These are phyloP conservation scores for Alsophila aescularia DNA, from an alignment of 2,888 invertebrate species.

Conservation along the genomic window DNA sequence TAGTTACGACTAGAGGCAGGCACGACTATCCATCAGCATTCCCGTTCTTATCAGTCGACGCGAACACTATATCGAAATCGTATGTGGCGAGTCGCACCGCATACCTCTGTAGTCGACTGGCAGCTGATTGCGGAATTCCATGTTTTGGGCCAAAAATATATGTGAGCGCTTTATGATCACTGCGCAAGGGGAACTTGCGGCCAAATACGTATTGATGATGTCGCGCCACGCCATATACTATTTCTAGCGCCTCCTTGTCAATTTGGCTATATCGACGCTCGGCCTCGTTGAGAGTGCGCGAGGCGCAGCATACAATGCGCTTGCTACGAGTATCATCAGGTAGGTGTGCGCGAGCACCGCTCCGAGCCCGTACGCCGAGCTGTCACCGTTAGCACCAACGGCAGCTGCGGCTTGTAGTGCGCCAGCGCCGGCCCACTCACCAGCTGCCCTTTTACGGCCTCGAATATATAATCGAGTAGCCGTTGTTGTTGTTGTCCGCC, in stretches of 20 bases:
- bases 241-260: constrained; percentile 38
- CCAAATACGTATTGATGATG: constrained; percentile 38
- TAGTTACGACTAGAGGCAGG: too few species aligned
- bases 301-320: constrained; percentile 36
- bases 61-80: background rate
- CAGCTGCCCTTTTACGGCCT: constrained; percentile 19
- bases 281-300: too few species aligned
- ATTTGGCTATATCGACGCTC: too few species aligned
- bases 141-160: too few species aligned
- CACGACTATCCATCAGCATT: too few species aligned
- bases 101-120: background rate
- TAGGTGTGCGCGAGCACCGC: constrained; percentile 32
- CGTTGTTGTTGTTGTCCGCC: too few species aligned
- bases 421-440: constrained; percentile 8
- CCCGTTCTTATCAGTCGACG: background rate
- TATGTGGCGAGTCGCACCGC: background rate
- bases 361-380: too few species aligned
- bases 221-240: constrained; percentile 30
- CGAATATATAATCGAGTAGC: too few species aligned
- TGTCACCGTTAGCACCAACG: too few species aligned
- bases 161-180: too few species aligned
- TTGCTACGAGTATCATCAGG: constrained; percentile 35
- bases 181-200: too few species aligned
- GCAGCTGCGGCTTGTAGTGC: background rate
- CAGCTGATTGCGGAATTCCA: background rate